Percentiles rank a stretch among this genome's conserved stretches.
Conservation (phyloP, 2,113 vertebrate genomes). For the Mirounga angustirostris region DNA sequence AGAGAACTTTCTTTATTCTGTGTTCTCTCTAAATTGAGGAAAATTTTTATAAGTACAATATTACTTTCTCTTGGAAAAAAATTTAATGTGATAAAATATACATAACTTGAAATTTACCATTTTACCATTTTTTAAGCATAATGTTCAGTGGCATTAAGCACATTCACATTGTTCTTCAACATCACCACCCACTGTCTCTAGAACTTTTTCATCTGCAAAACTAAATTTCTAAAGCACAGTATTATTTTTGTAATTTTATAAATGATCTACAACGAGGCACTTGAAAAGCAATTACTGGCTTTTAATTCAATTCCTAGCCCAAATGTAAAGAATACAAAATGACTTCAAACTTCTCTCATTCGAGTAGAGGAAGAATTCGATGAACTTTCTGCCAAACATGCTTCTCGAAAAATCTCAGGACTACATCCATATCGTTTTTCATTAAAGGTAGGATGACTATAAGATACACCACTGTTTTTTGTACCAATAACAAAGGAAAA, state of each 20-base stretch:
- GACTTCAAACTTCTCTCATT: not conserved
- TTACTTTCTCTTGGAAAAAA: not conserved
- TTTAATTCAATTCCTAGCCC: slow-evolving; percentile 26
- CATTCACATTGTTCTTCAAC: too few relatives aligned
- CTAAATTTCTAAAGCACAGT: not conserved
- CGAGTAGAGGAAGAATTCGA: not conserved
- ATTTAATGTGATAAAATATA: not conserved
- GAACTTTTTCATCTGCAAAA: not conserved
- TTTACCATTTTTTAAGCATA: not conserved
- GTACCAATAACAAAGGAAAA: not conserved
- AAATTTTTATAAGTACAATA: not conserved
- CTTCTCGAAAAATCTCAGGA: not conserved
- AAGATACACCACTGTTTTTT: not conserved
- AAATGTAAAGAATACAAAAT: not conserved
- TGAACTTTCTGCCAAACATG: not conserved
- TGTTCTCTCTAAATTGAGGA: not conserved
- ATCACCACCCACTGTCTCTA: not conserved
- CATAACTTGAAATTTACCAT: not conserved
- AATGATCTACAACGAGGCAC: not conserved
- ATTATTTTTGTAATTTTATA: not conserved
- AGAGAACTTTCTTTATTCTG: not conserved
- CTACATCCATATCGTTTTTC: not conserved
- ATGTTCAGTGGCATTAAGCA: not conserved
- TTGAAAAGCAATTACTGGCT: slow-evolving; percentile 3
- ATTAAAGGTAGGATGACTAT: not conserved